Base-by-base conservation (phyloP, 2,113 vertebrate genomes). In the Paedocypris sp. region DNA sequence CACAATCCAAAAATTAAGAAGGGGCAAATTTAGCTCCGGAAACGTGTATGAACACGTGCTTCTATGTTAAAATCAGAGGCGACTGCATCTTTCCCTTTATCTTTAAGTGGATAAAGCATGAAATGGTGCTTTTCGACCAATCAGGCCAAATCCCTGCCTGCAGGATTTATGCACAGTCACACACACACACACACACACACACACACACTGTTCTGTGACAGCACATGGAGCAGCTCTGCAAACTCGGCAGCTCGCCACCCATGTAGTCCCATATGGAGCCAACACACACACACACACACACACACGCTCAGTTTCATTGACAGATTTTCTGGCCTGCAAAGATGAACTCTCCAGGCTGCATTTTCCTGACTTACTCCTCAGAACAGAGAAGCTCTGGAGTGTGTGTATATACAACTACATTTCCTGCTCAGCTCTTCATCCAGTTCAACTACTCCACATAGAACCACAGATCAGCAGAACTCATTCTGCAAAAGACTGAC, bases 211-310 rank as follows among this genome's bases (percentile, higher is more conserved):
- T 36, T 9, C 28, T 25, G 22, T 5, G 26, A 54, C 6, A 26
- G 18, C 59, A 49, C 36, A 26, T 35, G 13, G 26, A 38, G 23
- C 42, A 56, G 73, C 47, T 15, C 61, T 68, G 71, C 26, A 48
- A 47, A 67, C 65, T 19, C 15, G 6, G 26, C 42, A 46, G 64
- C 63, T 63, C 52, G 42, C 54, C 68, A 69, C 68, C 41, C 38
- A 19, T 42, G 54, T 35, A 38, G 67, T 71, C 62, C 68, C 70
- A 68, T 19, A 11, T 71, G 67, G 41, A 35, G 18, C 62, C 45
- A 38, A 28, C 71, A 57, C n/a, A 1, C 4, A 8, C 75, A 74
- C 76, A 80, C 77, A 72, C 71, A 79, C 77, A 72, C 72, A 73
- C 70, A 74, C 71, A 62, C 45, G 73, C 70, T 46, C 1, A 48